These are phyloP conservation scores for Arvicanthis niloticus DNA, from an alignment of 2,113 vertebrate genomes.

Conservation along the genomic window DNA sequence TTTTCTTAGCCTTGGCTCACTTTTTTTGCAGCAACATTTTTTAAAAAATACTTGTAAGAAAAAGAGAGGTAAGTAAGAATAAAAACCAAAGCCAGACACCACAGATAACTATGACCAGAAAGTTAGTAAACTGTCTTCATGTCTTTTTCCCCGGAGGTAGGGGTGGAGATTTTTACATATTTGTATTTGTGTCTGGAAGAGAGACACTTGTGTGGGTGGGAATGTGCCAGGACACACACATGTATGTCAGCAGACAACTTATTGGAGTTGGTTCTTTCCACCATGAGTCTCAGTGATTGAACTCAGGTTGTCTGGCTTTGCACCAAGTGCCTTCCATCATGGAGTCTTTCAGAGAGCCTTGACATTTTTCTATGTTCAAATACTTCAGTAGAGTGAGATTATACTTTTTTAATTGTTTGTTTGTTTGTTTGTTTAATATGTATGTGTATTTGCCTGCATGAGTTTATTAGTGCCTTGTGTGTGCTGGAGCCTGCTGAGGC, in stretches of 20 bases:
- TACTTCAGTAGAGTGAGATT: not conserved
- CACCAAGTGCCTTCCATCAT: not conserved
- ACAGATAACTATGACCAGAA: not conserved
- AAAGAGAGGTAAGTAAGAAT: not conserved
- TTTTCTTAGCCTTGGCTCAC: not conserved
- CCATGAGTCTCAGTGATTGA: not conserved
- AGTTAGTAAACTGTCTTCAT: not conserved
- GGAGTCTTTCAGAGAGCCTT: not conserved
- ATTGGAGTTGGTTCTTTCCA: not conserved
- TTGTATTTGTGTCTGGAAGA: not conserved
- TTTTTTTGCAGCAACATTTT: not conserved
- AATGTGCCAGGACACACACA: not conserved
- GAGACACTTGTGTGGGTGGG: not conserved
- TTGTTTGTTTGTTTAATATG: not conserved
- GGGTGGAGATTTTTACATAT: not conserved
- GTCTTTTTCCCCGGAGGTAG: not conserved
- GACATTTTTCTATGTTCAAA: not conserved
- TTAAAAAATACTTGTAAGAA: not conserved
- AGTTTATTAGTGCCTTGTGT: not conserved
- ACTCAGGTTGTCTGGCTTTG: not conserved
- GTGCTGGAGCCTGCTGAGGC: not conserved
- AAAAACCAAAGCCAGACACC: constrained; percentile 22
- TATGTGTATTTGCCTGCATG: not conserved
- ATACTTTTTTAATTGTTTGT: too few species aligned
- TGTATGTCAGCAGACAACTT: not conserved